Conservation (phyloP, 35 echinoderm and acorn worm species). For the Eucidaris tribuloides region DNA sequence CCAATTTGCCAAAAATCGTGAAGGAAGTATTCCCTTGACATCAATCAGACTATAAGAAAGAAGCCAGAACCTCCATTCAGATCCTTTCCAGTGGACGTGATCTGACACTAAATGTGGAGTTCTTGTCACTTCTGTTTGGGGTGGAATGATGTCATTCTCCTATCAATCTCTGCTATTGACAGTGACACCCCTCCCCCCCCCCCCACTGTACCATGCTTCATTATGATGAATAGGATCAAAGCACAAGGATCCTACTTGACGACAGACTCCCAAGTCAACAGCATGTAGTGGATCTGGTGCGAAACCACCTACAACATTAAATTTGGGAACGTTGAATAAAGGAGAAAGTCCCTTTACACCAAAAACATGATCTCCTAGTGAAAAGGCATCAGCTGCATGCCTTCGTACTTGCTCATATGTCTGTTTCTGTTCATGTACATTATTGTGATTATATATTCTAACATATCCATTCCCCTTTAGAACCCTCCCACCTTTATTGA, state of each 20-base stretch:
- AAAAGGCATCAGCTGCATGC: background rate
- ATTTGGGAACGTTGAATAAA: background rate
- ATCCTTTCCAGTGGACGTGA: background rate
- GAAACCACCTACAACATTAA: too few relatives aligned
- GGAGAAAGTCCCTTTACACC: slow-evolving; percentile 1
- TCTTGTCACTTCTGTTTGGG: background rate
- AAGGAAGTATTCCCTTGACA: background rate
- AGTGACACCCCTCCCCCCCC: too few relatives aligned
- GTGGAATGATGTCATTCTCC: background rate
- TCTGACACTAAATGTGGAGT: background rate
- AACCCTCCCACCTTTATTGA: too few relatives aligned
- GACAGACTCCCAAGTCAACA: background rate
- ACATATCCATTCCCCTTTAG: too few relatives aligned
- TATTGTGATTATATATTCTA: too few relatives aligned
- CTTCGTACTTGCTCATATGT: background rate
- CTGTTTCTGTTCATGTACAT: background rate
- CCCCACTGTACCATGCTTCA: background rate
- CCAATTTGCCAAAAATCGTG: background rate
- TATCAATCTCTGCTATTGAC: background rate
- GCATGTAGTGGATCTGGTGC: slow-evolving; percentile 5
- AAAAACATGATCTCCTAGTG: background rate
- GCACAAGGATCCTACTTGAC: background rate
- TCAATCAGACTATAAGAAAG: slow-evolving; percentile 1
- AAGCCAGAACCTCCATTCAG: background rate
- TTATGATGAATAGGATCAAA: background rate